Evolutionary conservation across 2,888 invertebrate species (phyloP).

Genomic region (Oconnorella tubifera): DNA sequence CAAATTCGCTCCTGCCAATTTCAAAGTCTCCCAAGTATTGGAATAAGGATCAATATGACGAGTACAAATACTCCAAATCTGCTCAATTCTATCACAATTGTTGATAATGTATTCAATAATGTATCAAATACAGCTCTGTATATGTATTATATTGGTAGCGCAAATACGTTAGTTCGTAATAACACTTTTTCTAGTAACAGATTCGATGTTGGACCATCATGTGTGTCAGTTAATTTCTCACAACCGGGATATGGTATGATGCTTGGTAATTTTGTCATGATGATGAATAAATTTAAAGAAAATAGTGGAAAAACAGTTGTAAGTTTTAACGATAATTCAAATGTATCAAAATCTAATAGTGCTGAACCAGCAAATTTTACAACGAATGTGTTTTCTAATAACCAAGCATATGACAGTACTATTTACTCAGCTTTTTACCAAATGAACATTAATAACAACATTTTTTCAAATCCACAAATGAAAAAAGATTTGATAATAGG

Average conservation of each 20-base stretch:
- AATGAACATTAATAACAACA: slow-evolving; percentile 11
- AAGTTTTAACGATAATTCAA: not conserved
- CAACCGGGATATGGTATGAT: not conserved
- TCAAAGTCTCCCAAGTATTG: too few species aligned
- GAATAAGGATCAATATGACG: too few species aligned
- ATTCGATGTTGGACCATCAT: too few species aligned
- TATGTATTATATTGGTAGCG: slow-evolving; percentile 4
- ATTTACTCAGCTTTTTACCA: slow-evolving; percentile 4
- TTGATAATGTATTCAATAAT: slow-evolving; percentile 11
- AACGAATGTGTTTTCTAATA: slow-evolving; percentile 17
- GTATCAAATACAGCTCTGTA: slow-evolving; percentile 8
- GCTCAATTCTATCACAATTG: slow-evolving; percentile 8
- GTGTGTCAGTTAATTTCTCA: not conserved
- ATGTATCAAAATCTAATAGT: not conserved
- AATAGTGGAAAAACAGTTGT: slow-evolving; percentile 15
- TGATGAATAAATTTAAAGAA: slow-evolving; percentile 12
- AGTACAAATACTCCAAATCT: too few species aligned
- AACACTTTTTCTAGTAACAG: slow-evolving; percentile 16
- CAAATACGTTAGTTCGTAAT: slow-evolving; percentile 8
- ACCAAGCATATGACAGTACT: slow-evolving; percentile 5
- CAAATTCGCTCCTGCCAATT: too few species aligned
- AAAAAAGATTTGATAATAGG: slow-evolving; percentile 12
- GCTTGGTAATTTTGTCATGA: slow-evolving; percentile 1
- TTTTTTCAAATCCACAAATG: slow-evolving; percentile 19
- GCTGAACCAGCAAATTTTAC: not conserved